Percentiles rank a stretch among this genome's conserved stretches.
These are phyloP conservation scores for Batillaria attramentaria DNA, from an alignment of 1,140 invertebrate genomes.

Conservation along the genomic window DNA sequence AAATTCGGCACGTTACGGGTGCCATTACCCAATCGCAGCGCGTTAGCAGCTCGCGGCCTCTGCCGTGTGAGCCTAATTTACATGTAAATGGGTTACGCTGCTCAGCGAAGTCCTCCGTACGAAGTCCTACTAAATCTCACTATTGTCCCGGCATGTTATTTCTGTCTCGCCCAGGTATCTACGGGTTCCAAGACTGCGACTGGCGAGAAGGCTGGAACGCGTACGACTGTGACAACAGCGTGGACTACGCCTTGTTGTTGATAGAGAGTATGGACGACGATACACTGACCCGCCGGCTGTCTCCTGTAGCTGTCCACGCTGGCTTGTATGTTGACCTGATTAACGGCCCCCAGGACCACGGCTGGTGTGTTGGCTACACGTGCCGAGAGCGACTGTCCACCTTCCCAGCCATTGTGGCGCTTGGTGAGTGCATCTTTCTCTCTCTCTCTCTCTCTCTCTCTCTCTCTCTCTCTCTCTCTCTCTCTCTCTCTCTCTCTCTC, in stretches of 20 bases:
- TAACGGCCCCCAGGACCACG: slow-evolving; percentile 71
- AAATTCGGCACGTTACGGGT: no score
- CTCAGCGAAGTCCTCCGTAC: no score
- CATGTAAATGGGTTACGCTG: no score
- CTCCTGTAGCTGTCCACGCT: slow-evolving; percentile 65
- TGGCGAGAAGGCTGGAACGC: slow-evolving; percentile 57
- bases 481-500: neutral
- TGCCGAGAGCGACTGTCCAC: slow-evolving; percentile 67
- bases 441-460: neutral
- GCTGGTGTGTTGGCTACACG: slow-evolving; percentile 70
- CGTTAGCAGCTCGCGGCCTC: no score
- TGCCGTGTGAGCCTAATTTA: no score
- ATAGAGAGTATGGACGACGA: slow-evolving; percentile 70
- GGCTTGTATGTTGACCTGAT: slow-evolving; percentile 69
- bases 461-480: neutral
- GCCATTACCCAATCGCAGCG: no score
- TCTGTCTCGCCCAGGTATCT: slow-evolving; percentile 50
- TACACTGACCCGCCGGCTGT: slow-evolving; percentile 66
- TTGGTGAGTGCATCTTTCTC: slow-evolving; percentile 44
- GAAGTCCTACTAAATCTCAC: no score
- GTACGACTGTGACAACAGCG: slow-evolving; percentile 54
- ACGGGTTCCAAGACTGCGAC: slow-evolving; percentile 51
- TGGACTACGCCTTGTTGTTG: slow-evolving; percentile 59
- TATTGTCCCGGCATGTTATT: neutral
- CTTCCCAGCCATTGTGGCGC: slow-evolving; percentile 63